Evolutionary conservation across 2,797 vertebrate species (phyloP), one percentile per base, ranked within the genome.

Genomic region (Melanotaenia trifasciata): DNA sequence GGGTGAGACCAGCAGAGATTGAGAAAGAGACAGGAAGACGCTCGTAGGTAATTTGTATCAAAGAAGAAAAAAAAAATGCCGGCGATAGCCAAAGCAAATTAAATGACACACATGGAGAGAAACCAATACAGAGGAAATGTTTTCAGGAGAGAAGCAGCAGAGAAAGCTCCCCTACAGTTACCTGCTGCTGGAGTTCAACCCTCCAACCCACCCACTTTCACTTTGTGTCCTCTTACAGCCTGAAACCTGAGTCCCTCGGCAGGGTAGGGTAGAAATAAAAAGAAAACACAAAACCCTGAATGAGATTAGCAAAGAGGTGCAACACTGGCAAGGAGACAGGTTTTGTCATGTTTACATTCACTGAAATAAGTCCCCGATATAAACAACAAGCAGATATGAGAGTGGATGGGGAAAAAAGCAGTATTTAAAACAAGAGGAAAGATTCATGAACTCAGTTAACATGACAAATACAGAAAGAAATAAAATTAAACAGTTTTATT

Each of bases 181-280:
- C 81, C 82, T 84, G 73, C 70, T 72, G 72, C 64, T 67, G 63
- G 72, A 76, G 72, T 62, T 82, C 70, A 76, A 78, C 35, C 70
- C 69, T 32, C 57, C 61, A 35, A 65, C 67, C 62, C 64, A 45
- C 67, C 30, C 57, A 16, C 33, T n/a, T 35, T 54, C 30, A 45
- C 33, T 67, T 56, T 71, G 26, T 53, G 36, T 65, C 62, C 56
- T 32, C 35, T 68, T 57, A 62, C 69, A 56, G 9, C 47, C 5
- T 6, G 36, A 67, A 80, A 71, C 64, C 53, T 18, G 51, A 83
- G 65, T 58, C 56, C 57, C 57, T 33, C 33, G 45, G 63, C 51
- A 20, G 65, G 22, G n/a, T 30, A 64, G 65, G 40, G 32, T 60
- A 58, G 67, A 66, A 62, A 59, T 36, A 51, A 64, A 74, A 66